Evolutionary conservation across 2,888 invertebrate species (phyloP).

Genomic region (Athalia circularis): DNA sequence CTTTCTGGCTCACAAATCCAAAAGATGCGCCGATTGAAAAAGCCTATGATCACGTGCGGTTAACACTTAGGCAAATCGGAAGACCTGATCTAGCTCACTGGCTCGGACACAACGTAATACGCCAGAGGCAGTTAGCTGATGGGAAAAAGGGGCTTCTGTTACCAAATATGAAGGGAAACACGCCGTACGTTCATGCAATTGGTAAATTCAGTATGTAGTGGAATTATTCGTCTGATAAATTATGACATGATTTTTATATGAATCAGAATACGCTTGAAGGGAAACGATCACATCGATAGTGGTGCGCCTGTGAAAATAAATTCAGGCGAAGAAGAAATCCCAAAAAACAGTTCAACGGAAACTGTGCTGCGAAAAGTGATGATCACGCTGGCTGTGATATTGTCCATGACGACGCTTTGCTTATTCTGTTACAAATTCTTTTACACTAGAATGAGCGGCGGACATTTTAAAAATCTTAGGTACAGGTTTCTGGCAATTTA

Average conservation of each 20-base stretch:
- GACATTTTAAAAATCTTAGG: slow-evolving; percentile 31
- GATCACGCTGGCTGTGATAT: slow-evolving; percentile 2
- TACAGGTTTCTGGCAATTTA: slow-evolving; percentile 17
- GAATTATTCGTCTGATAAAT: not conserved
- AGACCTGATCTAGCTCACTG: slow-evolving; percentile 52
- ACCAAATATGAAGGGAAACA: slow-evolving; percentile 19
- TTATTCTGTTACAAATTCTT: slow-evolving; percentile 35
- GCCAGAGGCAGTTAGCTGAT: slow-evolving; percentile 40
- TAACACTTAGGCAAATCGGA: slow-evolving; percentile 50
- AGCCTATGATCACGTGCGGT: slow-evolving; percentile 49
- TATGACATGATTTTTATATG: not conserved
- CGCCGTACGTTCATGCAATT: slow-evolving; percentile 53
- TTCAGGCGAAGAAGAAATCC: not conserved
- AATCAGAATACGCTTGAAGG: slow-evolving; percentile 15
- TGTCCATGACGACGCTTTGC: slow-evolving; percentile 36
- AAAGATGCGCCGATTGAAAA: slow-evolving; percentile 37
- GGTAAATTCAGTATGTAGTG: slow-evolving; percentile 21
- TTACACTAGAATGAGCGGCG: slow-evolving; percentile 34
- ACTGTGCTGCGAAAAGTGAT: slow-evolving; percentile 23
- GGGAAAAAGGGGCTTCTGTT: not conserved
- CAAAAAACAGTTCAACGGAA: not conserved
- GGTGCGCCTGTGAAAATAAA: not conserved
- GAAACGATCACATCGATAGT: not conserved
- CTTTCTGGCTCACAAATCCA: slow-evolving; percentile 51
- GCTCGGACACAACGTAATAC: slow-evolving; percentile 47